phyloP scores from a whole-genome alignment of 2,888 invertebrate species.

The Agrotis puta region DNA sequence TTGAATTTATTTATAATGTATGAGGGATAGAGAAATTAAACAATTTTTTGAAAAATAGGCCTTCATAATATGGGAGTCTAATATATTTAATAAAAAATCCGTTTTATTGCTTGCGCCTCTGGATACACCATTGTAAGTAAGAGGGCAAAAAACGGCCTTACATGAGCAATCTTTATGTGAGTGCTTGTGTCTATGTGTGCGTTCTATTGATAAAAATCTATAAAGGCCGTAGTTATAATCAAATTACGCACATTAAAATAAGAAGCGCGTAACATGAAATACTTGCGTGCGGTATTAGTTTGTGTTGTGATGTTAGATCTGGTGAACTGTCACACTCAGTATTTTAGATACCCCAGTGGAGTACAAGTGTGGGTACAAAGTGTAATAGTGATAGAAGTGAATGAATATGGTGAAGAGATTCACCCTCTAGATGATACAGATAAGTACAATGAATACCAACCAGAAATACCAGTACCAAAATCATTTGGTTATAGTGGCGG shows the following conservation, averaged over 20 bases:
- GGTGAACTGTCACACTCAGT: not conserved
- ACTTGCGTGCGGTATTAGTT: not conserved
- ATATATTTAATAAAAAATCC: too few relatives aligned
- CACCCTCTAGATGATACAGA: not conserved
- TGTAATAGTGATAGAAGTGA: conserved; percentile 23
- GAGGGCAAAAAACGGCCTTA: too few relatives aligned
- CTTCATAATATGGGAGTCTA: too few relatives aligned
- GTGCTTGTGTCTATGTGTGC: too few relatives aligned
- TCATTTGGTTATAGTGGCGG: too few relatives aligned
- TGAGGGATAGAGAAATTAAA: too few relatives aligned
- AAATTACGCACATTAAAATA: not conserved
- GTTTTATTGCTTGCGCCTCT: too few relatives aligned
- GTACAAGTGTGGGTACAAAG: conserved; percentile 24
- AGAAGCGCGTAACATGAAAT: conserved; percentile 21
- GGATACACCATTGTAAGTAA: too few relatives aligned
- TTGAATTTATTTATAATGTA: too few relatives aligned
- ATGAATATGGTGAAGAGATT: conserved; percentile 4
- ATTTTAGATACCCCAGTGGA: conserved; percentile 15
- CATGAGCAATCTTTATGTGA: too few relatives aligned
- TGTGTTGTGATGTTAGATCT: not conserved
- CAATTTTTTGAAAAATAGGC: too few relatives aligned
- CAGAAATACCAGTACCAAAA: not conserved
- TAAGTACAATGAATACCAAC: not conserved
- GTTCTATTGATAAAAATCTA: not conserved
- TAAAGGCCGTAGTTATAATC: not conserved